Base-by-base conservation (phyloP, 2,113 vertebrate genomes). In the Elgaria multicarinata region DNA sequence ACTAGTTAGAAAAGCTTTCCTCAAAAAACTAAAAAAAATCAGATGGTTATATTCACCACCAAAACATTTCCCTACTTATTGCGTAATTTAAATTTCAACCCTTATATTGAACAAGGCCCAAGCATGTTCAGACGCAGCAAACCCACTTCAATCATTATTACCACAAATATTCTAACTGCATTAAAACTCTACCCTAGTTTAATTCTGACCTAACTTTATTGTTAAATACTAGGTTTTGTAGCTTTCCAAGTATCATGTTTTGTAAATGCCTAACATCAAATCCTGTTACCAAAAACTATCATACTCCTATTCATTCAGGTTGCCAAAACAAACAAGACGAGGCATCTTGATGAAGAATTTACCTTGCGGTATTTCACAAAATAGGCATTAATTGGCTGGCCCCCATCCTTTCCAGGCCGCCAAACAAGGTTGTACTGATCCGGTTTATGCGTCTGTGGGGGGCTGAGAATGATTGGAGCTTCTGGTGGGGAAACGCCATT, bases 341-440 rank as follows among this genome's bases (percentile, higher is more conserved):
- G 16, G 24, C 26, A 86, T 76, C 4, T 46, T 7, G 33, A 14
- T 62, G 76, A 13, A 36, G 1, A 9, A 64, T 95, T n/a, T 96
- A 99, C 99, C 98, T 99, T 99, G 58, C 98, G 98, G 90, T 99
- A 99, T 90, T 98, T 99, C 85, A 99, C 98, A 66, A 99, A 99
- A 85, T 99, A 99, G 83, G 98, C 98, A 0, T 97, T 99, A 95
- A 99, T 97, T 46, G 98, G 98, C 53, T 94, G 96, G 1, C 98
- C 99, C 1, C 98, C 98, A 0, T 98, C 98, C 0, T 97, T 97
- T 1, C 98, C 99, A 0, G 98, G 91, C n/a, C 98, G 95, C 99
- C 99, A 99, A 92, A 99, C 96, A 94, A 99, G 96, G 91, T 96
- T 97, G 92, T 99, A 99, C 0, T 93, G 46, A 33, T 99, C 98